Evolutionary conservation across 2,797 vertebrate species (phyloP).

Genomic region (Epinephelus malabaricus): DNA sequence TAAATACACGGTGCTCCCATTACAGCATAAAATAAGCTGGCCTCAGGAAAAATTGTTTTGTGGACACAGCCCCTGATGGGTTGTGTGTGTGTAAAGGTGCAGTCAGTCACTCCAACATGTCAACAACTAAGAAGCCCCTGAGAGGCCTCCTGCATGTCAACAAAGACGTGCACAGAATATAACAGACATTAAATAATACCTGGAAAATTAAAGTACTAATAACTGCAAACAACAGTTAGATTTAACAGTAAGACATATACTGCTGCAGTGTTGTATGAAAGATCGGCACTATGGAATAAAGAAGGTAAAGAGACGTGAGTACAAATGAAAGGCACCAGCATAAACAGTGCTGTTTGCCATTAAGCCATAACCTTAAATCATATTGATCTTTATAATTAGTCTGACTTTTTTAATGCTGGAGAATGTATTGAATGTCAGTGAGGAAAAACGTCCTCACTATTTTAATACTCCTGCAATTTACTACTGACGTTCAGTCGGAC

Average conservation of each 20-base stretch:
- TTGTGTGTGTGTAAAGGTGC: no score
- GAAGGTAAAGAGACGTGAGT: neutral
- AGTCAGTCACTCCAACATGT: no score
- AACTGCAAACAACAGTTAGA: neutral
- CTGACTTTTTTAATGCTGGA: neutral
- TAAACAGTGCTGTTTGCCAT: neutral
- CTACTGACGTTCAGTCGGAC: constrained; percentile 1
- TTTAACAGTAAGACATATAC: neutral
- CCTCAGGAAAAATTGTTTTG: no score
- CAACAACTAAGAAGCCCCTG: no score
- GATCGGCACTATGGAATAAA: neutral
- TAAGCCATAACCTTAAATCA: neutral
- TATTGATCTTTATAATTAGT: neutral
- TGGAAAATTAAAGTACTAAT: no score
- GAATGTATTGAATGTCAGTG: neutral
- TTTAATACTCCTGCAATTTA: neutral
- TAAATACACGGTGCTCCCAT: no score
- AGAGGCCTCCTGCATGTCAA: no score
- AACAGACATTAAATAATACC: no score
- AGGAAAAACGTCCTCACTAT: neutral
- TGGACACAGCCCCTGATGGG: no score
- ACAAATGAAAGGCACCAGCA: neutral
- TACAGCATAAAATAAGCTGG: no score
- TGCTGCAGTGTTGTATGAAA: neutral
- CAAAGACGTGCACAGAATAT: no score